These are phyloP conservation scores for Tenebrosternarchus preto DNA, from an alignment of 2,113 vertebrate species.

Conservation along the genomic window DNA sequence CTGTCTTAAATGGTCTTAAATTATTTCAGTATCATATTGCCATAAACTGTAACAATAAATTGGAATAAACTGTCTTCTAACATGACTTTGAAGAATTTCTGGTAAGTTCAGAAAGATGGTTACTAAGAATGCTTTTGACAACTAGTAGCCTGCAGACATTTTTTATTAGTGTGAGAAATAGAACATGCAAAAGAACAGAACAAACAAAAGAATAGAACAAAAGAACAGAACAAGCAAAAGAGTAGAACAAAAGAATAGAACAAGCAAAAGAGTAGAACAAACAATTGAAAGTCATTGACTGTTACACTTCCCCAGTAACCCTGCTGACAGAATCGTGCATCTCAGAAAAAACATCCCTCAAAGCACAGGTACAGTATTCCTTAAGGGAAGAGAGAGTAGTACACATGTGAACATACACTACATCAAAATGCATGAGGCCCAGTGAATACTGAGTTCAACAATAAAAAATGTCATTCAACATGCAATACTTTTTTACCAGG, in stretches of 20 bases:
- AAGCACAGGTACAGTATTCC: neutral
- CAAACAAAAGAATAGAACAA: neutral
- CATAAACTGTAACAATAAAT: too few species aligned
- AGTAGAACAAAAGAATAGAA: neutral
- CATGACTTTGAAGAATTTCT: neutral
- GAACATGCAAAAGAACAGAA: neutral
- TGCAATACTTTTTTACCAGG: neutral
- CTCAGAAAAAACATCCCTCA: neutral
- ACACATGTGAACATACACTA: neutral
- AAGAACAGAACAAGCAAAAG: neutral
- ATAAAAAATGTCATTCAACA: neutral
- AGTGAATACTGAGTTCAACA: neutral
- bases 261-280: neutral
- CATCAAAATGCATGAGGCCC: neutral
- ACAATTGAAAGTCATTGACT: neutral
- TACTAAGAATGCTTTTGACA: neutral
- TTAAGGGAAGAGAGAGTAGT: neutral
- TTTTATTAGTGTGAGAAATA: constrained; percentile 15
- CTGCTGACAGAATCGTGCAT: neutral
- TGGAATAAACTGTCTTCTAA: too few species aligned
- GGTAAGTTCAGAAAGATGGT: neutral
- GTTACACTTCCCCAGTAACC: neutral
- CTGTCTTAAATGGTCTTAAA: too few species aligned
- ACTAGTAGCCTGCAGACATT: constrained; percentile 29
- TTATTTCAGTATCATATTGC: too few species aligned